These are phyloP conservation scores for Balearica regulorum DNA, from an alignment of 2,797 vertebrate species.

Conservation along the genomic window DNA sequence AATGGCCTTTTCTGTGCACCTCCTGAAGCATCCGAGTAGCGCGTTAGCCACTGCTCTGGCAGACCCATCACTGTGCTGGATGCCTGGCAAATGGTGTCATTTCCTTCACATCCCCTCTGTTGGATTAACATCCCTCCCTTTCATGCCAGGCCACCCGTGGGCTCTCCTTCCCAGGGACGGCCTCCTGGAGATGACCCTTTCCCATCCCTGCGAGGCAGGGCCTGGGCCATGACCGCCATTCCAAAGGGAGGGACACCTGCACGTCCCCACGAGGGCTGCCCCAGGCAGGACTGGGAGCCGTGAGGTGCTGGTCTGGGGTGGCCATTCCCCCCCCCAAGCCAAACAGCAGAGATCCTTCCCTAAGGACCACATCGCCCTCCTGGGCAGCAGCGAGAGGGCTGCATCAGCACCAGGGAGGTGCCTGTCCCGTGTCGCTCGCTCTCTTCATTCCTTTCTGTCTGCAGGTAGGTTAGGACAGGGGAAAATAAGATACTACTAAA, in stretches of 20 bases:
- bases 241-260: too few relatives aligned
- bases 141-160: background rate
- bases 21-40: background rate
- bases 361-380: background rate
- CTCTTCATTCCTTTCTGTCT: background rate
- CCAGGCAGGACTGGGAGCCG: background rate
- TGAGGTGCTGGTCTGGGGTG: background rate
- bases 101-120: background rate
- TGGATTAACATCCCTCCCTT: background rate
- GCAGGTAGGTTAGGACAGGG: background rate
- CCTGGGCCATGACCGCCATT: fast-evolving
- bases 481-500: background rate
- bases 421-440: too few relatives aligned
- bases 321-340: background rate
- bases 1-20: background rate
- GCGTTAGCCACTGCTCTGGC: background rate
- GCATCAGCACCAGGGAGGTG: background rate
- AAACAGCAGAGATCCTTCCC: background rate
- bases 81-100: background rate
- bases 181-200: background rate
- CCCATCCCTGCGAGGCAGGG: background rate
- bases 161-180: background rate
- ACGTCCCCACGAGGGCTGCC: background rate
- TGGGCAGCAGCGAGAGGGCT: background rate
- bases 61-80: background rate